Evolutionary conservation across 2,888 invertebrate species (phyloP).

Genomic region (Graphium colonna): DNA sequence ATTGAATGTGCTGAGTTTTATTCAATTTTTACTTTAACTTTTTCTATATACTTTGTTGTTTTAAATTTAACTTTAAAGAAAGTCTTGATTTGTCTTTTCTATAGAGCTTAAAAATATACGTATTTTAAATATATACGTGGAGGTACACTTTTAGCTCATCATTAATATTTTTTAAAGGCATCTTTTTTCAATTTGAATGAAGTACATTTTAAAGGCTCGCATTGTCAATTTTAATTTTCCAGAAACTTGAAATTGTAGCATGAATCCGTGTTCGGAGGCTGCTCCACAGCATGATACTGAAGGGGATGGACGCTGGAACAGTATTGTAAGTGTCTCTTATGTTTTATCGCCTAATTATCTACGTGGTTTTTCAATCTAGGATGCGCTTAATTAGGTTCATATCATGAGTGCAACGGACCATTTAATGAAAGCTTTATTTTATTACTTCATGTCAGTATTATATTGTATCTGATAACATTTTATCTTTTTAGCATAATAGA

Average conservation of each 20-base stretch:
- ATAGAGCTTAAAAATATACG: neutral
- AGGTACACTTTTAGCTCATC: neutral
- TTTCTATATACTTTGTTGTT: neutral
- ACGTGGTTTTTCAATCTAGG: slow-evolving; percentile 25
- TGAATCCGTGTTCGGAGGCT: slow-evolving; percentile 88
- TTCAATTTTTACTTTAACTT: no score
- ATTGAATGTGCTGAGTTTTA: no score
- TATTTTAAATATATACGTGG: neutral
- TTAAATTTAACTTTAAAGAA: neutral
- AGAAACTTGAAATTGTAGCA: slow-evolving; percentile 37
- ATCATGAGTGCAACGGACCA: slow-evolving; percentile 12
- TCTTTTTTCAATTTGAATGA: no score
- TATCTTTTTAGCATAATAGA: slow-evolving; percentile 86
- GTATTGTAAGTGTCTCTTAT: slow-evolving; percentile 74
- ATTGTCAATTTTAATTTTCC: neutral
- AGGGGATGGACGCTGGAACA: slow-evolving; percentile 93
- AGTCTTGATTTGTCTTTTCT: neutral
- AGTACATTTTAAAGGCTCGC: neutral
- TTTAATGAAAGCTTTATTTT: slow-evolving; percentile 18
- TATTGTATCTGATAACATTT: slow-evolving; percentile 1
- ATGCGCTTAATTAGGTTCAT: slow-evolving; percentile 10
- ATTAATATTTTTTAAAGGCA: no score
- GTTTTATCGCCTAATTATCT: slow-evolving; percentile 17
- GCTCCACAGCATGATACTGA: slow-evolving; percentile 86
- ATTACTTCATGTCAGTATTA: neutral